These are phyloP conservation scores for Aplidium turbinatum DNA, from an alignment of 23 tunicate species.

Conservation along the genomic window DNA sequence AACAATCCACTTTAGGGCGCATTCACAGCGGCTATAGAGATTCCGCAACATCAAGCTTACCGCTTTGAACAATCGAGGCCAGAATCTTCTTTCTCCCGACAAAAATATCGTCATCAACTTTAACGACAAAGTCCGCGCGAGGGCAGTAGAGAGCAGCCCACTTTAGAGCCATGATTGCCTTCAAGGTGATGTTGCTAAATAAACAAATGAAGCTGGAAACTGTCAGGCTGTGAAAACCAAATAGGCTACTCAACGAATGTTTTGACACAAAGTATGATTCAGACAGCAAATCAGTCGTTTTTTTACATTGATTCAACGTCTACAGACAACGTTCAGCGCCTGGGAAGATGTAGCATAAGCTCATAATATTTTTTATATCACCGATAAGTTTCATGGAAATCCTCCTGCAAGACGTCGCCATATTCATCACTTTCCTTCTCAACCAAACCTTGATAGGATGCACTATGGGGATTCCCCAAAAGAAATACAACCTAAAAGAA, in stretches of 20 bases:
- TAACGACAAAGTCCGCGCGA: slow-evolving; percentile 39
- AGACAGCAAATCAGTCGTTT: neutral
- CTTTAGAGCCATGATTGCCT: slow-evolving; percentile 70
- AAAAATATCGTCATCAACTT: slow-evolving; percentile 65
- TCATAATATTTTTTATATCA: neutral
- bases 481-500: slow-evolving; percentile 51
- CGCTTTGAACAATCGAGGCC: neutral
- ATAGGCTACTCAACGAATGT: too few species aligned
- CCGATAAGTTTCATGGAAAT: slow-evolving; percentile 65
- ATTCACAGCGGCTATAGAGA: too few species aligned
- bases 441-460: slow-evolving; percentile 24
- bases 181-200: slow-evolving; percentile 61
- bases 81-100: slow-evolving; percentile 4
- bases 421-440: slow-evolving; percentile 16
- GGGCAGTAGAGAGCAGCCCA: slow-evolving; percentile 61
- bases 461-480: slow-evolving; percentile 56
- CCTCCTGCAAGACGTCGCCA: slow-evolving; percentile 61
- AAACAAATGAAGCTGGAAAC: too few species aligned
- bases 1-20: too few species aligned
- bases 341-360: too few species aligned
- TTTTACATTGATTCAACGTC: neutral
- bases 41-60: too few species aligned
- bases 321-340: too few species aligned
- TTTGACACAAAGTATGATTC: neutral
- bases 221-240: too few species aligned